These are phyloP conservation scores for Arenicola marina DNA, from an alignment of 2,888 invertebrate species.

Conservation along the genomic window DNA sequence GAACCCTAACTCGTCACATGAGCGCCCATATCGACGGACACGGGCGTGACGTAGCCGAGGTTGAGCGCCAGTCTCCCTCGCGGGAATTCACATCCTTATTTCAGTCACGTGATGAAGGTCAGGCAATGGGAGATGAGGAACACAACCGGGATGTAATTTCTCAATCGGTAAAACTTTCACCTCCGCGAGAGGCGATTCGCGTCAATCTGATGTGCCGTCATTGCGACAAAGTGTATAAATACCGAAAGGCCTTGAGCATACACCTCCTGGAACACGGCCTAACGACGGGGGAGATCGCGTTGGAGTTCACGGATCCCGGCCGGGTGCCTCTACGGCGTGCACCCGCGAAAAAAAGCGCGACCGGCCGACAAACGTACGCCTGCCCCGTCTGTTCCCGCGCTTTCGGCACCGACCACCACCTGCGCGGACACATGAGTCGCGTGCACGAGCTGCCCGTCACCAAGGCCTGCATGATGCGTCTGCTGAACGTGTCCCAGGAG, in stretches of 20 bases:
- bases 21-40: too few relatives aligned
- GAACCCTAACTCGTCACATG: too few relatives aligned
- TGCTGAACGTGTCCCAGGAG: slow-evolving; percentile 2
- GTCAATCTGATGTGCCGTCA: neutral
- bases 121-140: too few relatives aligned
- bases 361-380: neutral
- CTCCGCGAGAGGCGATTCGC: too few relatives aligned
- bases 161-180: too few relatives aligned
- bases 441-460: slow-evolving; percentile 1
- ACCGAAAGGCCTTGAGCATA: neutral
- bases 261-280: neutral
- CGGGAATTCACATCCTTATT: too few relatives aligned
- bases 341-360: neutral
- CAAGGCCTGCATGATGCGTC: neutral
- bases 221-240: neutral
- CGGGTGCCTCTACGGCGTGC: neutral
- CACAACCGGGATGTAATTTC: too few relatives aligned
- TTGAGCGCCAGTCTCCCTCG: too few relatives aligned
- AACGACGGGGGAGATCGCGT: neutral
- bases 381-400: neutral
- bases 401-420: neutral
- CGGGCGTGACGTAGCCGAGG: too few relatives aligned
- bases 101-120: too few relatives aligned
- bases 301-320: neutral
- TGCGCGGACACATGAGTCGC: neutral